Evolutionary conservation across 2,113 vertebrate species (phyloP).

Genomic region (Mormyrus lacerda): DNA sequence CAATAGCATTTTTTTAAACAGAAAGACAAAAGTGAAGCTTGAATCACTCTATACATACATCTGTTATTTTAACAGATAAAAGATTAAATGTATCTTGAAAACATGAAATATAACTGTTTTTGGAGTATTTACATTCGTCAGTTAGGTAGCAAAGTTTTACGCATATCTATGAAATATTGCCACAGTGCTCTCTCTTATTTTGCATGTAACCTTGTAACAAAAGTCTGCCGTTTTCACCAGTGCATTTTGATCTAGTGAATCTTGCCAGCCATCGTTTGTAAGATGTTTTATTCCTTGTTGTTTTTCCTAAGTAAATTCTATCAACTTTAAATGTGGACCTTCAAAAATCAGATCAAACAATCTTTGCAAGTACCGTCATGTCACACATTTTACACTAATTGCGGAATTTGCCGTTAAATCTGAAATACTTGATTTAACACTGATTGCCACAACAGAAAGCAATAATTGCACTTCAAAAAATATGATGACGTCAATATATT

Average conservation of each 20-base stretch:
- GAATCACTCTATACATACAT: conserved; percentile 59
- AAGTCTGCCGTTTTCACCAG: conserved; percentile 69
- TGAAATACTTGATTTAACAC: conserved; percentile 82
- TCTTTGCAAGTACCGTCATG: conserved; percentile 80
- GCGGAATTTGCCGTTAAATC: conserved; percentile 75
- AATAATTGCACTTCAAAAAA: conserved; percentile 74
- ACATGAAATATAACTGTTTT: conserved; percentile 50
- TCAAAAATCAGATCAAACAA: conserved; percentile 71
- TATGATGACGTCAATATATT: conserved; percentile 69
- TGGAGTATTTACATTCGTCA: conserved; percentile 67
- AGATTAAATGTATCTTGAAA: conserved; percentile 44
- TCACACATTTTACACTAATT: conserved; percentile 76
- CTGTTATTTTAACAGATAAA: conserved; percentile 18
- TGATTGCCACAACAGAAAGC: conserved; percentile 71
- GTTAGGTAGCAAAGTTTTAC: conserved; percentile 72
- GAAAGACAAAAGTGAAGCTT: conserved; percentile 50
- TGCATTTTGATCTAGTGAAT: conserved; percentile 80
- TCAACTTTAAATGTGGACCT: conserved; percentile 46
- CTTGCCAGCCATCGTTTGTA: conserved; percentile 44
- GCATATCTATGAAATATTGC: conserved; percentile 55
- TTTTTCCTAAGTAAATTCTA: conserved; percentile 27
- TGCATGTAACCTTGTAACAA: conserved; percentile 61
- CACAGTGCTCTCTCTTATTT: conserved; percentile 52
- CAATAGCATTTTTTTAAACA: conserved; percentile 58
- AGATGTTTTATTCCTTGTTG: conserved; percentile 4